Base-by-base conservation (phyloP, 64 coral and sea anemone species). In the Dendronephthya gigantea region DNA sequence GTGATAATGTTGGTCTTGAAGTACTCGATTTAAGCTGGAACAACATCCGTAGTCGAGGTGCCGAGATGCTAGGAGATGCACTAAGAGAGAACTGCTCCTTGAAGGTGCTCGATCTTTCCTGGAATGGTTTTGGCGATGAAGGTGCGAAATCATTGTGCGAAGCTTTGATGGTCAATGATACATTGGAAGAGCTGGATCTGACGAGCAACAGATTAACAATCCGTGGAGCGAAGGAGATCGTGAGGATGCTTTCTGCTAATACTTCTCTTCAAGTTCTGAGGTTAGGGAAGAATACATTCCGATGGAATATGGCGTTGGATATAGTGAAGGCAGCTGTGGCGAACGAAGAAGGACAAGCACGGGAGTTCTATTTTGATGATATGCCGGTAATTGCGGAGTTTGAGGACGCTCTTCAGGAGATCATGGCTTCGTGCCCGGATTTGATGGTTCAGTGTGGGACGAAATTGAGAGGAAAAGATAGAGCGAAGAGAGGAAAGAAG, bases 111-210 rank as follows among this genome's bases (percentile, higher is more conserved):
- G 90, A 93, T 83, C 75, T 98, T 45, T 98, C 94, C 16, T 98
- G 88, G 82, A 98, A 98, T 50, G 94, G 94, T 22, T 93, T 98
- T 29, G 92, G 92, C 30, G 94, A 98, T 38, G 94, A 93, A 8
- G 94, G 94, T 2, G 90, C 92, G 6, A 91, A 88, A 43, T 84
- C 84, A 17, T 59, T 93, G 8, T 92, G 94, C 36, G 92, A 88
- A 17, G 92, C 94, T 3, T 72, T 98, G 1, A 36, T 68, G 16
- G 62, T 58, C 7, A 98, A 98, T 49, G 91, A 87, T 35, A 89
- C 95, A 0, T 69, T 98, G 14, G 65, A 82, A 27, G 95, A 98
- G 35, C 34, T 98, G 1, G 95, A 98, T 50, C 83, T 98, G 14
- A 88, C 91, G 1, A 87, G 87, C 48, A 98, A 98, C 48, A 83